Evolutionary conservation across 2,113 vertebrate species (phyloP), one percentile per base, ranked within the genome.

Genomic region (Pterocles orientalis): DNA sequence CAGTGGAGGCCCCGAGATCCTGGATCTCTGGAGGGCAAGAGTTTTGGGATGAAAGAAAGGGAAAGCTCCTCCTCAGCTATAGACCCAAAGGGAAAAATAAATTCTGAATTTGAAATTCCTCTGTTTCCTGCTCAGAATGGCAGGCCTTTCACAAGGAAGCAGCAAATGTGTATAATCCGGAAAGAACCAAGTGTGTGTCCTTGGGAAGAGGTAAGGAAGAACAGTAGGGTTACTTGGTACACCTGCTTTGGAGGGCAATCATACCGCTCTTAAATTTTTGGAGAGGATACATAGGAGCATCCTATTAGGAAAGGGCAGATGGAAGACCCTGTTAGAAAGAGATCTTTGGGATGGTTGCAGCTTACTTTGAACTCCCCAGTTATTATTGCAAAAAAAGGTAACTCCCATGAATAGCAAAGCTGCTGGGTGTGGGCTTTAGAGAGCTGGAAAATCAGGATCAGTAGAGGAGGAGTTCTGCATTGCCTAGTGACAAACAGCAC

Each of bases 391-490:
- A 58, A 72, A 72, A 75, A 20, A 45, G 62, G 71, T 31, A 82
- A 93, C 88, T 86, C 92, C 93, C 88, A 73, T 2, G 13, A 90
- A 56, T 9, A 90, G 76, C 88, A 88, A 80, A 71, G 51, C 53
- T 78, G 57, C 50, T 90, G 91, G 89, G 94, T 69, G 89, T 94
- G 86, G 83, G 60, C 3, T 95, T 92, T 24, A 18, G 43, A 70
- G 64, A 95, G 81, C 95, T 1, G 88, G 95, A 97, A 97, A 95
- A 93, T 93, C 92, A 95, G 86, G 96, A 78, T 96, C 39, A 33
- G 66, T 33, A 72, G 54, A 84, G 79, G 85, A 95, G 75, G 47
- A 90, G 86, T 78, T 78, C 56, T 51, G 88, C 90, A 70, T 58
- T 90, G 76, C 70, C 18, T 29, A 17, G 65, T 75, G 80, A 84